A percentile compares a stretch with the other conserved stretches of the same genome.
Evolutionary conservation across 2,888 invertebrate genomes (phyloP).

Genomic region (Dolomedes plantarius): DNA sequence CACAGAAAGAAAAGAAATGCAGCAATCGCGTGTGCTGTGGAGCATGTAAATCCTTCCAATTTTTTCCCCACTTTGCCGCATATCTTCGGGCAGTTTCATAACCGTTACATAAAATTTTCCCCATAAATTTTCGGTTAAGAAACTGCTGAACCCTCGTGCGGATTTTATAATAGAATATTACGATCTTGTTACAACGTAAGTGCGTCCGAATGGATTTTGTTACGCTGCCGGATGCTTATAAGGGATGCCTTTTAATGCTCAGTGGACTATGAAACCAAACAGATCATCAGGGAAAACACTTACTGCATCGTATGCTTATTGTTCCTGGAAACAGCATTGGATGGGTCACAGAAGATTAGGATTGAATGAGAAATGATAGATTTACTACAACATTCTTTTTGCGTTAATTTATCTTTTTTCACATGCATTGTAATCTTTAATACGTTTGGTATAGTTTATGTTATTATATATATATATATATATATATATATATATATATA

Average conservation of each 20-base stretch:
- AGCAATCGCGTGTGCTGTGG: background rate
- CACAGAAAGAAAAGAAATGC: background rate
- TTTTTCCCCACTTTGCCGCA: background rate
- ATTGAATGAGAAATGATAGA: too few relatives aligned
- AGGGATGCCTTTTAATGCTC: background rate
- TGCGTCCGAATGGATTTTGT: background rate
- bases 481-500: too few relatives aligned
- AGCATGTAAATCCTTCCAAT: background rate
- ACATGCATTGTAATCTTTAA: too few relatives aligned
- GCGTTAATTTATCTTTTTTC: too few relatives aligned
- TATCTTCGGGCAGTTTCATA: background rate
- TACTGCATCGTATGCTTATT: background rate
- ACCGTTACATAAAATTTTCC: background rate
- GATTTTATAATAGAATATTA: background rate
- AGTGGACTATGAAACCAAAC: background rate
- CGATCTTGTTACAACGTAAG: background rate
- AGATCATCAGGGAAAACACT: background rate
- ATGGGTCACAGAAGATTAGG: too few relatives aligned
- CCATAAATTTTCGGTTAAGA: background rate
- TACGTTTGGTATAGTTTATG: too few relatives aligned
- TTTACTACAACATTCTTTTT: too few relatives aligned
- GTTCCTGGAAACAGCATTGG: too few relatives aligned
- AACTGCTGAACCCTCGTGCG: background rate
- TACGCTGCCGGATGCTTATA: background rate
- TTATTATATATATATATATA: too few relatives aligned